phyloP scores from a whole-genome alignment of 2,888 invertebrate species.

The Protodeltote pygarga region DNA sequence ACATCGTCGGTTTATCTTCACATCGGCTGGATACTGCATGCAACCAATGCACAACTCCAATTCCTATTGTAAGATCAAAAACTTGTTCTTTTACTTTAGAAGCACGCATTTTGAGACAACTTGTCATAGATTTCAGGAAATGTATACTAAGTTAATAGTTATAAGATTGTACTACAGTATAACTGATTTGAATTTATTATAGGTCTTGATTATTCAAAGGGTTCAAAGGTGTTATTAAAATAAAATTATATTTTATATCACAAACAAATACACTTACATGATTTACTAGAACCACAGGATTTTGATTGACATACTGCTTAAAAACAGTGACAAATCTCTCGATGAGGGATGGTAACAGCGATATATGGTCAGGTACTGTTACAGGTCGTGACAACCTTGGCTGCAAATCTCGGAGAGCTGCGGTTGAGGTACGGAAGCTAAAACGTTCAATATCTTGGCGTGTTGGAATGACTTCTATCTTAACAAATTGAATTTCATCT shows the following conservation, averaged over 20 bases:
- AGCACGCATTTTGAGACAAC: no score
- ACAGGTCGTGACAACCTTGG: constrained; percentile 65
- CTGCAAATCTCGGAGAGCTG: constrained; percentile 92
- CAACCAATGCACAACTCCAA: constrained; percentile 95
- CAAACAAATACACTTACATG: constrained; percentile 72
- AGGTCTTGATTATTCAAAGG: no score
- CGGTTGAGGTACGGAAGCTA: constrained; percentile 91
- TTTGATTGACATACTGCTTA: constrained; percentile 90
- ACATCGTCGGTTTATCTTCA: constrained; percentile 92
- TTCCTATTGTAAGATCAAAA: constrained; percentile 83
- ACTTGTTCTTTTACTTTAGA: no score
- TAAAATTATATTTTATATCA: not conserved
- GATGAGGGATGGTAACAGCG: constrained; percentile 90
- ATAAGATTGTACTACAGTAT: no score
- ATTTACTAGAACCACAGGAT: constrained; percentile 88
- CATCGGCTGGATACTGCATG: constrained; percentile 92
- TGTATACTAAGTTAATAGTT: no score
- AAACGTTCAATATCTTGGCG: constrained; percentile 88
- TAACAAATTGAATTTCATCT: constrained; percentile 92
- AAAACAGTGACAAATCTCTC: constrained; percentile 95
- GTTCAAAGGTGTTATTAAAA: not conserved
- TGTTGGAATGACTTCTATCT: constrained; percentile 91
- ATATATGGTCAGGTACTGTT: constrained; percentile 72
- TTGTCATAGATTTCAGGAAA: no score
- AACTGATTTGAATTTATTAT: no score